Evolutionary conservation across 2,888 invertebrate species (phyloP).

Genomic region (Ophion ellenae): DNA sequence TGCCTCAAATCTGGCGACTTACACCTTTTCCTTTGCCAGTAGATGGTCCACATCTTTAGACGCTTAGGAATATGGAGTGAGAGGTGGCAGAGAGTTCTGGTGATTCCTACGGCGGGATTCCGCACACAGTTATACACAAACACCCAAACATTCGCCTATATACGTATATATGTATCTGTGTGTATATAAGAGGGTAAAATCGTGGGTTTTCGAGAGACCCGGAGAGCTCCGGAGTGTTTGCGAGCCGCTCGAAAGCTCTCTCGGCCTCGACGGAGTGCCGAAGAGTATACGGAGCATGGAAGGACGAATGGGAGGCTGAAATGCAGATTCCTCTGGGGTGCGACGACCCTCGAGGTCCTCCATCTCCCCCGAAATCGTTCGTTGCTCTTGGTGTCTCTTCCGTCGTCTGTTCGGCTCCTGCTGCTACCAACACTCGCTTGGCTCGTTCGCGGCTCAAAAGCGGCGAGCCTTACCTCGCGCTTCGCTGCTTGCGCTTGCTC

Average conservation of each 20-base stretch:
- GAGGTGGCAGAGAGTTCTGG: slow-evolving; percentile 27
- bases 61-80: slow-evolving; percentile 64
- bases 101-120: slow-evolving; percentile 46
- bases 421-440: slow-evolving; percentile 57
- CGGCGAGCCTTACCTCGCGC: slow-evolving; percentile 68
- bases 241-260: slow-evolving; percentile 83
- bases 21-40: slow-evolving; percentile 20
- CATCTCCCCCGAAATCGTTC: slow-evolving; percentile 54
- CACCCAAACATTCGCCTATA: background rate
- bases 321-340: slow-evolving; percentile 83
- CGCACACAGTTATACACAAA: background rate
- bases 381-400: slow-evolving; percentile 71
- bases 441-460: slow-evolving; percentile 36
- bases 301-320: slow-evolving; percentile 82
- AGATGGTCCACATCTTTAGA: background rate
- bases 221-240: slow-evolving; percentile 79
- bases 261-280: slow-evolving; percentile 72
- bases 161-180: slow-evolving; percentile 15
- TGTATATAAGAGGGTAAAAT: slow-evolving; percentile 61
- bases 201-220: slow-evolving; percentile 52
- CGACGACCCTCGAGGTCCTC: slow-evolving; percentile 78
- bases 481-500: slow-evolving; percentile 74
- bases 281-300: slow-evolving; percentile 69
- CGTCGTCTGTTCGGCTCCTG: slow-evolving; percentile 48
- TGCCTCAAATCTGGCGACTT: background rate